These are phyloP conservation scores for Sitta europaea DNA, from an alignment of 2,113 vertebrate genomes.

Conservation along the genomic window DNA sequence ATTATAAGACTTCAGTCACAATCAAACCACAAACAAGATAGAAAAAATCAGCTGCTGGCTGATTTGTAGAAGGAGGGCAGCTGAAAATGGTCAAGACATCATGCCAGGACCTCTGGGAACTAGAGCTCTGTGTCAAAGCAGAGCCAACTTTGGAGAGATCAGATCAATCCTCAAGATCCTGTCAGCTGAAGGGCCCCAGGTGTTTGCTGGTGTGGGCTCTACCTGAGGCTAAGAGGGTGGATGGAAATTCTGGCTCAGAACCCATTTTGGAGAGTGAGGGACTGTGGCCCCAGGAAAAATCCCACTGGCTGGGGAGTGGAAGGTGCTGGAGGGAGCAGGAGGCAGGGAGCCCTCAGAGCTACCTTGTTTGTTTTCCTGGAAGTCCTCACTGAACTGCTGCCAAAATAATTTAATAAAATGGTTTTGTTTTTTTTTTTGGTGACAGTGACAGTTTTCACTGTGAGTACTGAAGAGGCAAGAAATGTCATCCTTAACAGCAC, in stretches of 20 bases:
- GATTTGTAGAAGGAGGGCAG: background rate
- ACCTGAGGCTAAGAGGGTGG: accelerated
- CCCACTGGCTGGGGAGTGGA: background rate
- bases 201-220: background rate
- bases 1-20: background rate
- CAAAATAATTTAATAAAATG: background rate
- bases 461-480: background rate
- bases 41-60: background rate
- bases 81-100: background rate
- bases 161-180: background rate
- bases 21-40: background rate
- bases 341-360: background rate
- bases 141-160: background rate
- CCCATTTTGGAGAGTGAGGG: background rate
- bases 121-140: background rate
- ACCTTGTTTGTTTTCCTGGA: background rate
- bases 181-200: background rate
- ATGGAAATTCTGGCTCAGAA: background rate
- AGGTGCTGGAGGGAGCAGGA: background rate
- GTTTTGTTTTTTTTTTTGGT: background rate
- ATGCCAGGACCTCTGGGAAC: background rate
- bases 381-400: background rate
- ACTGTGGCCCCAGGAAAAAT: background rate
- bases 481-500: too few species aligned
- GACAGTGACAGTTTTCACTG: background rate